Evolutionary conservation across 2,113 vertebrate species (phyloP).

Genomic region (Sterna hirundo): DNA sequence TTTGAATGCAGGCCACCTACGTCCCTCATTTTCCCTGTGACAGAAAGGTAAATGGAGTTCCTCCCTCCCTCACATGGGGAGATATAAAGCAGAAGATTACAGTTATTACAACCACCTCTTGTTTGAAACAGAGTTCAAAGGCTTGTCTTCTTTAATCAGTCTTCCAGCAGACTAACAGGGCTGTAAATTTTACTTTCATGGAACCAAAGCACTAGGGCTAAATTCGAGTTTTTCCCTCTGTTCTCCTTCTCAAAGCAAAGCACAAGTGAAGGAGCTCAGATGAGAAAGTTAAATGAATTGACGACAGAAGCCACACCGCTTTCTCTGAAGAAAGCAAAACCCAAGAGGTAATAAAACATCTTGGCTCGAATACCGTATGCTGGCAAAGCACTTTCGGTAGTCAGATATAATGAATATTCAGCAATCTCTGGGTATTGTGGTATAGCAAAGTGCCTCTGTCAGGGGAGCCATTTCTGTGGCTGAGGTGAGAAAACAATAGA

Average conservation of each 20-base stretch:
- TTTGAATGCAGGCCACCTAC: neutral
- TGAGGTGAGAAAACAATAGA: slow-evolving; percentile 54
- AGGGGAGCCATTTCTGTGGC: slow-evolving; percentile 19
- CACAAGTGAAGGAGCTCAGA: neutral
- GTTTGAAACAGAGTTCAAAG: slow-evolving; percentile 67
- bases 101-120: slow-evolving; percentile 56
- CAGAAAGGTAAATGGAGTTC: slow-evolving; percentile 25
- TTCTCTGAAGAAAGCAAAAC: neutral
- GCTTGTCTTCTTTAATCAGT: slow-evolving; percentile 66
- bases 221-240: neutral
- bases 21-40: neutral
- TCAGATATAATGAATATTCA: slow-evolving; percentile 51
- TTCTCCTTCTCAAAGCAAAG: slow-evolving; percentile 32
- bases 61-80: neutral
- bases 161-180: slow-evolving; percentile 34
- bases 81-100: slow-evolving; percentile 24
- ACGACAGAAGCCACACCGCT: neutral
- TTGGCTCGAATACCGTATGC: neutral
- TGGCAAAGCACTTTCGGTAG: slow-evolving; percentile 7
- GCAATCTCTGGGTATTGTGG: slow-evolving; percentile 29
- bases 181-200: slow-evolving; percentile 66
- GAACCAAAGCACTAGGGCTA: slow-evolving; percentile 25
- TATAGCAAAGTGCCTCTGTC: slow-evolving; percentile 38
- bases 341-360: slow-evolving; percentile 18
- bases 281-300: neutral